Conservation (phyloP, 2,797 vertebrate species). For the Tapera naevia region DNA sequence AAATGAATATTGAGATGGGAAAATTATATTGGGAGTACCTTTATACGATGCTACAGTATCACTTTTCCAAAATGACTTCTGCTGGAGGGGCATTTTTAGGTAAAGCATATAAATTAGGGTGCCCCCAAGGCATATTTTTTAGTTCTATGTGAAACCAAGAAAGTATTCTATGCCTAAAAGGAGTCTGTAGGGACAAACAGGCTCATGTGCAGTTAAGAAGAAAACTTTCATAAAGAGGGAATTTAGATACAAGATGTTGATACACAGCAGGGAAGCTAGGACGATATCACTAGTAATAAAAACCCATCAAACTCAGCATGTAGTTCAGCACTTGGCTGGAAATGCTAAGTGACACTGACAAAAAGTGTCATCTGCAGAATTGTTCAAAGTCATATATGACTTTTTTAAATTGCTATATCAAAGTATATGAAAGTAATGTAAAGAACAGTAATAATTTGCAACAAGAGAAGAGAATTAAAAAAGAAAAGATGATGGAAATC, state of each 20-base stretch:
- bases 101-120: constrained; percentile 34
- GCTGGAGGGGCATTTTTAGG: constrained; percentile 38
- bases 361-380: constrained; percentile 46
- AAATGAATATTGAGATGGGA: constrained; percentile 4
- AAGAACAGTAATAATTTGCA: background rate
- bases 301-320: constrained; percentile 58
- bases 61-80: constrained; percentile 29
- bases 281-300: constrained; percentile 67
- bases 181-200: constrained; percentile 21
- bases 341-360: constrained; percentile 47
- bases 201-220: constrained; percentile 53
- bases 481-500: background rate
- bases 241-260: constrained; percentile 51
- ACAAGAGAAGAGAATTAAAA: background rate
- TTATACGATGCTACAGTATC: background rate
- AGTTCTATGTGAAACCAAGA: background rate
- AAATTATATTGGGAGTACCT: background rate
- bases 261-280: constrained; percentile 48
- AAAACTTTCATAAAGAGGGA: constrained; percentile 21
- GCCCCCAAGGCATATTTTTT: constrained; percentile 16
- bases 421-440: background rate
- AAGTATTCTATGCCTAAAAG: constrained; percentile 32
- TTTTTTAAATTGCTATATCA: background rate
- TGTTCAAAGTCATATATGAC: background rate
- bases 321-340: constrained; percentile 29